Base-by-base conservation (phyloP, 2,888 invertebrate species). In the Cosmia trapezina region DNA sequence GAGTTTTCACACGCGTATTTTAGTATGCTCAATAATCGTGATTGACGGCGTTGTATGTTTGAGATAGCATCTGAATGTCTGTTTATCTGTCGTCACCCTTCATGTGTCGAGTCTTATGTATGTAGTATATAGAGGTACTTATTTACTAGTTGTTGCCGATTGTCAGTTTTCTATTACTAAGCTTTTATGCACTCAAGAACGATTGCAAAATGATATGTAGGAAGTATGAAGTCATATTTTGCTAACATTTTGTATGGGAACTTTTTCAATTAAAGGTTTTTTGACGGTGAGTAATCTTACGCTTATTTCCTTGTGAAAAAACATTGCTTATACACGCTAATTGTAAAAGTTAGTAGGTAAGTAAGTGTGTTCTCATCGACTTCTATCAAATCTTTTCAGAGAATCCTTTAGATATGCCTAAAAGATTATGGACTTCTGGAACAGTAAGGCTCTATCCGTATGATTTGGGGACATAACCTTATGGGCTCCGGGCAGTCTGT, bases 21-120 rank as follows among this genome's bases (percentile, higher is more conserved):
- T 82, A 73, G 73, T 71, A 77, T 65, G 71, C 62, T 78, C 70
- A 73, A 81, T 75, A 83, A 73, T 90, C 90, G 89, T 93, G 92
- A 91, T 92, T 89, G 91, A 89, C 89, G 85, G 84, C 75, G 86
- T 86, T 86, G 81, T 85, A 78, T 81, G 83, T 85, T 87, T 83
- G 73, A 87, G 92, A 93, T 92, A 92, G 87, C 85, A 92, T 92
- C 91, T 72, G 83, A 78, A 73, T 83, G 79, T 86, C 78, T 83
- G 86, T 87, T 80, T 81, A 87, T 89, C 89, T 91, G 89, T 92
- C 92, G 89, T 88, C 91, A 92, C 91, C 91, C 88, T 91, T 90
- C 89, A 89, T 85, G 80, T 79, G 73, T 70, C 53, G 63, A 69
- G 76, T 56, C 49, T 33, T 73, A 68, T 63, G 11, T 74, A 43